Percentiles rank a stretch among this genome's conserved stretches.
Conservation (phyloP, 2,113 vertebrate genomes). For the Emydocephalus ijimae region DNA sequence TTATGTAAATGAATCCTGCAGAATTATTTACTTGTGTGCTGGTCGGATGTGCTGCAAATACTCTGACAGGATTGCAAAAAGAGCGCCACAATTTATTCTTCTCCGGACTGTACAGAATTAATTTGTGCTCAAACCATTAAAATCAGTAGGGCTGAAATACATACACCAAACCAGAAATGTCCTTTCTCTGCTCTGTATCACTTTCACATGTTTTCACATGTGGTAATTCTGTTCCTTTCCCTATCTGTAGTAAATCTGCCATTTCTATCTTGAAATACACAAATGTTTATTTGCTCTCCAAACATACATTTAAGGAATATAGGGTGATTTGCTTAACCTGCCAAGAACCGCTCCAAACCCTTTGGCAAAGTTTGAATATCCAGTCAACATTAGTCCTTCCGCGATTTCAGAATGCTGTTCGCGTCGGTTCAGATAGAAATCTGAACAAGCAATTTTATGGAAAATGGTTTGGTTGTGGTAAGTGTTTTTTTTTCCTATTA, state of each 20-base stretch:
- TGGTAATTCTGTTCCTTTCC: neutral
- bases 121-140: neutral
- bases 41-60: too few relatives aligned
- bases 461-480: neutral
- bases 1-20: too few relatives aligned
- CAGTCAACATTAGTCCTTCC: too few relatives aligned
- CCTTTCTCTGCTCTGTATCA: neutral
- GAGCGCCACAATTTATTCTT: too few relatives aligned
- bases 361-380: neutral
- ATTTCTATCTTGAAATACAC: neutral
- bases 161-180: neutral
- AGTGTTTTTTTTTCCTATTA: neutral
- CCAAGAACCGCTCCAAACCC: neutral
- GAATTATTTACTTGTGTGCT: too few relatives aligned
- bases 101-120: neutral
- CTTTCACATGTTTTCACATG: neutral
- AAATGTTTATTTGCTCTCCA: neutral
- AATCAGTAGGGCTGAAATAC: neutral
- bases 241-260: neutral
- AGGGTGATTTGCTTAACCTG: neutral
- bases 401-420: neutral
- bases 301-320: neutral
- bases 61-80: too few relatives aligned
- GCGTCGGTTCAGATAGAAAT: neutral
- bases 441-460: neutral